Conservation (phyloP, 2,888 invertebrate genomes). For the Drosophila fungiperda region DNA sequence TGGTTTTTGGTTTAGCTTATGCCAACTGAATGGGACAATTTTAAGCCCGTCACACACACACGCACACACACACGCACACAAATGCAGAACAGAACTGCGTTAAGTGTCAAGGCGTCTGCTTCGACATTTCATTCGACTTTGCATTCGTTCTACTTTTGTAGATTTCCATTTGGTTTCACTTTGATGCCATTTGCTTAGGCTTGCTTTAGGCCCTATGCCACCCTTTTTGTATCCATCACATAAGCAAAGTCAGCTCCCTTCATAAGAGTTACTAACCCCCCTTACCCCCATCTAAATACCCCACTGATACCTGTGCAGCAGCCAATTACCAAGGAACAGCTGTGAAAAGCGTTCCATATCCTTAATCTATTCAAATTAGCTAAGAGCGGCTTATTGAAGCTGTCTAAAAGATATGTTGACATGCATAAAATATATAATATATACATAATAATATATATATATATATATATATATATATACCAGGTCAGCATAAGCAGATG, state of each 20-base stretch:
- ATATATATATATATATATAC: not conserved
- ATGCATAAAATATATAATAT: no score
- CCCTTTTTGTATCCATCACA: slow-evolving; percentile 15
- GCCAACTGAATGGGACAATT: slow-evolving; percentile 72
- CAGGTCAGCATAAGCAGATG: not conserved
- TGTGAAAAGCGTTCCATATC: slow-evolving; percentile 33
- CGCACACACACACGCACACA: not conserved
- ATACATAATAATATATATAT: not conserved
- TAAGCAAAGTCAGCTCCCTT: slow-evolving; percentile 39
- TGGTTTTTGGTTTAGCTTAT: slow-evolving; percentile 42
- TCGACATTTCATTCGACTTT: slow-evolving; percentile 52
- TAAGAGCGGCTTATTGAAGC: not conserved
- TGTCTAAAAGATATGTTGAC: no score
- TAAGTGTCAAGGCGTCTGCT: slow-evolving; percentile 40
- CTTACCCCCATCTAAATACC: no score
- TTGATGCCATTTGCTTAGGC: slow-evolving; percentile 54
- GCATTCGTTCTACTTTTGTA: slow-evolving; percentile 24
- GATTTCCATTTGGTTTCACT: slow-evolving; percentile 31
- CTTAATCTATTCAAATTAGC: not conserved
- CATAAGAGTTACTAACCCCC: slow-evolving; percentile 7
- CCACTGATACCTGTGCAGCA: slow-evolving; percentile 10
- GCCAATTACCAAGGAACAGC: slow-evolving; percentile 61
- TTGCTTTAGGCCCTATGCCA: slow-evolving; percentile 10
- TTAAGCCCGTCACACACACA: slow-evolving; percentile 24
- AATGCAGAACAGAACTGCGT: slow-evolving; percentile 3